Evolutionary conservation across 1,140 invertebrate genomes (phyloP), one percentile per base, ranked within the genome.

Genomic region (Nixonia krombeini): DNA sequence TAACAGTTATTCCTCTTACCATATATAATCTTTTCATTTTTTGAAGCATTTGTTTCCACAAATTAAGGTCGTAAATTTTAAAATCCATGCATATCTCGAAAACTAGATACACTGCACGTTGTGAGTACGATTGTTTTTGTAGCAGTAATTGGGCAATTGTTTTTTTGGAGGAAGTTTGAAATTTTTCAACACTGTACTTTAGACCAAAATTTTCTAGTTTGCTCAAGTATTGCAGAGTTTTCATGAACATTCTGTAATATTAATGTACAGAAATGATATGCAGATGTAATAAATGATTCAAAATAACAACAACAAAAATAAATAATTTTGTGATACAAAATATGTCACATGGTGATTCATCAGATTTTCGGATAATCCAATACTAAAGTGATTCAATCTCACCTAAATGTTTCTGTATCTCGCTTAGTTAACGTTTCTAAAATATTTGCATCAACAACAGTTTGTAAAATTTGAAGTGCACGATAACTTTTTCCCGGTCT

Each of bases 141-240:
- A 79, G 61, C 10, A 86, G 69, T 10, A 79, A 74, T 4, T 78
- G 65, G 2, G 79, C 64, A 2, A 85, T 55, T 44, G 82, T 76
- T 2, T 56, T 37, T 68, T 86, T 86, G 3, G 73, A 59, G 46
- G 59, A 71, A 6, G 10, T 57, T 25, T 81, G 72, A 44, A 86
- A 85, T 23, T 73, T 65, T 10, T 47, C 56, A n/a, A 79, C 28
- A n/a, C 59, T 79, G 23, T 83, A 85, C 21, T 52, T 65, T 17
- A 85, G 58, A 28, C 84, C 84, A n/a, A 85, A 66, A n/a, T 59
- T 73, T 69, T 86, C 82, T 6, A 86, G 51, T 69, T 82, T 81
- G n/a, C 69, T 75, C 13, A 85, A 35, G 41, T 85, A 85, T 26
- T 75, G 61, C 23, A 86, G 61, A 13, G 69, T 68, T 51, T 79